These are phyloP conservation scores for Odontomyia ornata DNA, from an alignment of 2,888 invertebrate genomes.

Conservation along the genomic window DNA sequence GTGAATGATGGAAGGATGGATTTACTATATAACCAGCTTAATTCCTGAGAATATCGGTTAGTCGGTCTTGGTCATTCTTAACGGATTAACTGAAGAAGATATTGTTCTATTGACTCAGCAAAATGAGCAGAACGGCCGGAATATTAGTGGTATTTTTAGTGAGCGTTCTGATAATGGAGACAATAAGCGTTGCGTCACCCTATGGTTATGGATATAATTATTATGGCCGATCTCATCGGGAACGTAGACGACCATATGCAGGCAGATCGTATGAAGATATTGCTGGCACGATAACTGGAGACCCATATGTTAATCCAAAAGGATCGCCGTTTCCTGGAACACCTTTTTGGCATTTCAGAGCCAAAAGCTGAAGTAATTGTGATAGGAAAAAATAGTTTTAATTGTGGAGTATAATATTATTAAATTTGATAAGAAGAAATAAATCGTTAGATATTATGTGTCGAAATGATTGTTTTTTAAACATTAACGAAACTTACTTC, in stretches of 20 bases:
- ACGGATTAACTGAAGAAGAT: too few relatives aligned
- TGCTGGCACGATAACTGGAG: not conserved
- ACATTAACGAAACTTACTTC: not conserved
- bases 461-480: not conserved
- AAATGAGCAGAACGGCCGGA: too few relatives aligned
- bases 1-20: not conserved
- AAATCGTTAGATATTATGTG: not conserved
- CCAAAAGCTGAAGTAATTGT: not conserved
- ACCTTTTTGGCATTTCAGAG: conserved; percentile 19
- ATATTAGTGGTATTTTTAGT: too few relatives aligned
- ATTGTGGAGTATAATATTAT: not conserved
- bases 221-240: not conserved
- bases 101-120: too few relatives aligned
- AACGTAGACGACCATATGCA: not conserved
- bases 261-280: conserved; percentile 8
- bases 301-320: conserved; percentile 22
- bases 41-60: not conserved
- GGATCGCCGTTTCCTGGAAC: conserved; percentile 6
- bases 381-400: not conserved
- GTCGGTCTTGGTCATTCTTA: not conserved
- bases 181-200: too few relatives aligned
- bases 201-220: too few relatives aligned
- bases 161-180: too few relatives aligned
- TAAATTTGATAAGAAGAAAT: not conserved
- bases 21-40: not conserved